These are phyloP conservation scores for Drosophila equinoxialis DNA, from an alignment of 1,140 invertebrate genomes.

Conservation along the genomic window DNA sequence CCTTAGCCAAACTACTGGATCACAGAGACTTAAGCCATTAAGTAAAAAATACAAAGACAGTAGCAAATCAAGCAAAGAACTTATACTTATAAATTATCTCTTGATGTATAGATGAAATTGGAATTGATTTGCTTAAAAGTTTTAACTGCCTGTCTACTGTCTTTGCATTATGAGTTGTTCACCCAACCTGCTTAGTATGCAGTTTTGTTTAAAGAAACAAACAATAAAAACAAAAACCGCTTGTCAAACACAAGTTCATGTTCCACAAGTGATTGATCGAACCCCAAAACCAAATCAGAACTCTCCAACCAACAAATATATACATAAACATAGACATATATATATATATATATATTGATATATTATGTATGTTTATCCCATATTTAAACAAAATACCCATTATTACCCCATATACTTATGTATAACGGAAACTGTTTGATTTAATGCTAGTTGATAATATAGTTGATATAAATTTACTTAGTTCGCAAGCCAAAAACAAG, in stretches of 20 bases:
- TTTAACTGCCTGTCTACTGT: neutral
- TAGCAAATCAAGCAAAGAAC: neutral
- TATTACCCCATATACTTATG: constrained; percentile 24
- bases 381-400: constrained; percentile 24
- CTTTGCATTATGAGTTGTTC: neutral
- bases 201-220: neutral
- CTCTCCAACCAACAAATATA: constrained; percentile 17
- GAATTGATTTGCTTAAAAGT: neutral
- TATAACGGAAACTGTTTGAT: constrained; percentile 30
- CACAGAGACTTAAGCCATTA: neutral
- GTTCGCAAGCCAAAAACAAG: constrained; percentile 43
- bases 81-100: no score
- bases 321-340: no score
- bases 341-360: no score
- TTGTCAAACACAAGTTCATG: neutral
- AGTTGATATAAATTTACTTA: constrained; percentile 26
- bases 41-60: neutral
- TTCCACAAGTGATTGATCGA: constrained; percentile 1
- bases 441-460: constrained; percentile 35
- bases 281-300: constrained; percentile 31
- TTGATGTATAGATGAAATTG: neutral
- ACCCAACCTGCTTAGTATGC: constrained; percentile 1
- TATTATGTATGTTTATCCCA: constrained; percentile 4
- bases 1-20: constrained; percentile 6
- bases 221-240: neutral